These are phyloP conservation scores for Hucho hucho DNA, from an alignment of 2,113 vertebrate species.

Conservation along the genomic window DNA sequence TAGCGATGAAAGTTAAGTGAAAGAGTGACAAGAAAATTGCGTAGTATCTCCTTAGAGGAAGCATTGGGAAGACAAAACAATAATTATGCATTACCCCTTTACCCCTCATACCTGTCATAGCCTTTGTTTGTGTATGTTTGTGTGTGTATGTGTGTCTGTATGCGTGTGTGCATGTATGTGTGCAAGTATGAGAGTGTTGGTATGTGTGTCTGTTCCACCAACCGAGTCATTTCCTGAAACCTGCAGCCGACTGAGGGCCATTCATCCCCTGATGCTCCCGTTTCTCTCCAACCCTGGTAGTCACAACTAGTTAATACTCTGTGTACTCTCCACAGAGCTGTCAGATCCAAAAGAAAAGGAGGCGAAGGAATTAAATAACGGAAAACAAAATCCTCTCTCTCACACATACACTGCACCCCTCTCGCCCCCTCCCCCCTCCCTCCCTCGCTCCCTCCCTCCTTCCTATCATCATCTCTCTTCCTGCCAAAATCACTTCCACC, in stretches of 20 bases:
- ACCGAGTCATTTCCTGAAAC: slow-evolving; percentile 21
- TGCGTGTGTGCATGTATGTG: not conserved
- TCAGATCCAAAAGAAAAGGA: slow-evolving; percentile 23
- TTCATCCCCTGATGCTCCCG: slow-evolving; percentile 36
- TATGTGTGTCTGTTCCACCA: not conserved
- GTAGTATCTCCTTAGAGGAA: not conserved
- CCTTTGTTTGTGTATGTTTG: not conserved
- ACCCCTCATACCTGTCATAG: not conserved
- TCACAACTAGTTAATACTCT: slow-evolving; percentile 37
- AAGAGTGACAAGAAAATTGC: not conserved
- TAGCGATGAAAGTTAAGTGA: not conserved
- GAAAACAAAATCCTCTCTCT: slow-evolving; percentile 33
- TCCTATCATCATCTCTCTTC: slow-evolving; percentile 47
- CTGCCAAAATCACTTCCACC: slow-evolving; percentile 72
- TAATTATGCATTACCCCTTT: not conserved
- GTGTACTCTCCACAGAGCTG: slow-evolving; percentile 44
- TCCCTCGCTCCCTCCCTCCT: slow-evolving; percentile 23
- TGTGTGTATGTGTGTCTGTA: not conserved
- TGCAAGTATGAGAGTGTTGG: not conserved
- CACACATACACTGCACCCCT: too few species aligned
- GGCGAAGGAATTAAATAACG: slow-evolving; percentile 37
- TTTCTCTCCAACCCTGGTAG: slow-evolving; percentile 39
- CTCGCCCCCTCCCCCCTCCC: too few species aligned
- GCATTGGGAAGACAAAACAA: not conserved
- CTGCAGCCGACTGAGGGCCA: slow-evolving; percentile 23